Percentiles rank a stretch among this genome's conserved stretches.
Evolutionary conservation across 1,140 invertebrate genomes (phyloP).

Genomic region (Eumeta japonica): DNA sequence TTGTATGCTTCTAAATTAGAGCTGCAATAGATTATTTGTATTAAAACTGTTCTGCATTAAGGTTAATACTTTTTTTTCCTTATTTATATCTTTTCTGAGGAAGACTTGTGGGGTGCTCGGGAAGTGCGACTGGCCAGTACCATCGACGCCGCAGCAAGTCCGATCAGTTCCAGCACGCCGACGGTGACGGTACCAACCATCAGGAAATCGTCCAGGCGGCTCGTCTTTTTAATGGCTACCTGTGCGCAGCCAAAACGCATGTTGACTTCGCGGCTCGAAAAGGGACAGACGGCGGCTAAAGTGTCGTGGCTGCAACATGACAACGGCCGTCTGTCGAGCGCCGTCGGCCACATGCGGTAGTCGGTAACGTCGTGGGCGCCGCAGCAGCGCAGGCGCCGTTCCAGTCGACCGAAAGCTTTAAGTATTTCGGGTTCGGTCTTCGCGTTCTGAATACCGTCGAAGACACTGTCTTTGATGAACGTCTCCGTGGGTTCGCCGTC

Average conservation of each 20-base stretch:
- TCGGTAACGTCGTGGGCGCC: background rate
- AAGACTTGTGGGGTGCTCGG: too few relatives aligned
- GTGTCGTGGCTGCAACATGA: background rate
- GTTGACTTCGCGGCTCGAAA: constrained; percentile 44
- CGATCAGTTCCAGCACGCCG: constrained; percentile 26
- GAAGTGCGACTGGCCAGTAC: too few relatives aligned
- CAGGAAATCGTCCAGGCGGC: constrained; percentile 31
- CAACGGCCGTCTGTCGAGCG: background rate
- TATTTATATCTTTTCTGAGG: too few relatives aligned
- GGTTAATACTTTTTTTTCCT: too few relatives aligned
- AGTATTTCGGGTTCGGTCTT: background rate
- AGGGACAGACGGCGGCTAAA: constrained; percentile 27
- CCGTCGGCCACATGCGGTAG: too few relatives aligned
- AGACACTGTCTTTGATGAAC: background rate
- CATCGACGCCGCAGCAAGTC: constrained; percentile 21
- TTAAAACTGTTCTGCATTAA: too few relatives aligned
- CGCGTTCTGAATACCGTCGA: background rate
- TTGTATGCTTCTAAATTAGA: too few relatives aligned
- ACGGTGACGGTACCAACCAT: constrained; percentile 28
- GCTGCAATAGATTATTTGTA: too few relatives aligned
- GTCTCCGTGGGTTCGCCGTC: background rate
- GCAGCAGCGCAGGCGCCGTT: background rate
- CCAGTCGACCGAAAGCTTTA: background rate
- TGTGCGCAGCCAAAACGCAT: constrained; percentile 39
- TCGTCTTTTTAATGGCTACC: constrained; percentile 35